These are phyloP conservation scores for Melipona bicolor DNA, from an alignment of 2,888 invertebrate genomes.

Conservation along the genomic window DNA sequence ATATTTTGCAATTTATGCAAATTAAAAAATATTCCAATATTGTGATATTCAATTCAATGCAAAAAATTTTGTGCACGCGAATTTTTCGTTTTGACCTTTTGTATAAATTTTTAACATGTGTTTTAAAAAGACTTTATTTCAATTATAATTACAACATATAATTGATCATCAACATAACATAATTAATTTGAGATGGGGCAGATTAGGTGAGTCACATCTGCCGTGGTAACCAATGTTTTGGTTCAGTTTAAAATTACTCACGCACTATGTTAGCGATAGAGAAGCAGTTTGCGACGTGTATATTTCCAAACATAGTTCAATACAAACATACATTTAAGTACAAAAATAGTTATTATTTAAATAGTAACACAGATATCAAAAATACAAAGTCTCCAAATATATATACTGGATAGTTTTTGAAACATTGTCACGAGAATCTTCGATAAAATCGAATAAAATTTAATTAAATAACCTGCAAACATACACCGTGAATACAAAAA, in stretches of 20 bases:
- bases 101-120: neutral
- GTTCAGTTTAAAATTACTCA: constrained; percentile 44
- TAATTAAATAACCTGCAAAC: neutral
- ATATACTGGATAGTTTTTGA: neutral
- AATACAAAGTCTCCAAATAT: neutral
- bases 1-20: neutral
- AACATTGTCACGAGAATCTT: neutral
- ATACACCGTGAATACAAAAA: constrained; percentile 4
- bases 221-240: constrained; percentile 80
- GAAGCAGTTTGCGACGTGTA: neutral
- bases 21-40: neutral
- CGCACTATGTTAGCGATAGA: neutral
- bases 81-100: neutral
- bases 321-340: neutral
- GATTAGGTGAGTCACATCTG: constrained; percentile 72
- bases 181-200: neutral
- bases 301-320: neutral
- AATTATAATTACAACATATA: neutral
- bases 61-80: neutral
- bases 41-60: neutral
- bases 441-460: neutral
- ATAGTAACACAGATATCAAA: neutral
- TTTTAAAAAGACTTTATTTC: neutral
- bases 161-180: neutral
- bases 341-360: too few relatives aligned